Evolutionary conservation across 2,888 invertebrate genomes (phyloP), one percentile per base, ranked within the genome.

Genomic region (Alloplasta piceator): DNA sequence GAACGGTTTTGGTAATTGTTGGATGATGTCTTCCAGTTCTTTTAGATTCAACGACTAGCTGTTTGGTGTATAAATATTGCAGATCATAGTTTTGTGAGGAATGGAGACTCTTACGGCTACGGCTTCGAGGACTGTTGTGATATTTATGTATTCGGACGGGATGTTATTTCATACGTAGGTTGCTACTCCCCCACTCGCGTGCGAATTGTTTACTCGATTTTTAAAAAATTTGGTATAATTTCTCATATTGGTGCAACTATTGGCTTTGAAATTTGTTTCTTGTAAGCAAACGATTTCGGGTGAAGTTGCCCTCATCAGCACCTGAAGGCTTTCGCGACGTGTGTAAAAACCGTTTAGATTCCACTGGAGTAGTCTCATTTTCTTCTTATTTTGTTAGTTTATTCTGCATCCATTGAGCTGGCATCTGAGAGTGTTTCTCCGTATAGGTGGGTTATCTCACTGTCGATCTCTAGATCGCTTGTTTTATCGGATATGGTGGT

Each of bases 1-100:
- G 36, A 76, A 78, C 4, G 85, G 86, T 64, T 72, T 73, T 4
- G 86, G 86, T 4, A 88, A 64, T 76, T 86, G 82, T 3, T 76
- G 46, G 0, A 80, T 72, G 5, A 85, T 10, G 39, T 83, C 36
- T 14, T 63, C 39, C 3, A 87, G 46, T 52, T 84, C 84, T 4
- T 41, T n/a, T 6, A 5, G 3, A 1, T 26, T 26, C 26, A 26
- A 3, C 3, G 26, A 26, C 26, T 26, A 3, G 26, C 26, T 26
- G 26, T 26, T 26, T 3, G 26, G 26, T 26, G 3, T 26, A 26
- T 84, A 86, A n/a, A 85, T 60, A 50, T 81, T 83, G 50, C 85
- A 85, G 6, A 83, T 43, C 0, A 64, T 73, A n/a, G 84, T 16
- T 50, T 55, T 55, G 1, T 64, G 26, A 6, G 77, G 75, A 12